Base-by-base conservation (phyloP, 1,140 invertebrate genomes). In the Drosophila persimilis region DNA sequence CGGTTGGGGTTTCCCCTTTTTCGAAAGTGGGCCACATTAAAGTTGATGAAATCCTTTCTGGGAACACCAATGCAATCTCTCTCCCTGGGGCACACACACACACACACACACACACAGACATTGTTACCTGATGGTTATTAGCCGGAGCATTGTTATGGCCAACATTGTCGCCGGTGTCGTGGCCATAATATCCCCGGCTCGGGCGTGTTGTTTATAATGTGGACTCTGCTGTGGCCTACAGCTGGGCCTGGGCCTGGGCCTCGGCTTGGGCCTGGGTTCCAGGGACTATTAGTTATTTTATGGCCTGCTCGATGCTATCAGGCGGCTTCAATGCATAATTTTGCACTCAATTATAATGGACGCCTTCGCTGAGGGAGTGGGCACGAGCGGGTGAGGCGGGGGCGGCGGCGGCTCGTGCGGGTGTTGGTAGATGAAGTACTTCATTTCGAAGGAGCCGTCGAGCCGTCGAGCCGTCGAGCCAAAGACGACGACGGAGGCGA, bases 321-420 rank as follows among this genome's bases (percentile, higher is more conserved):
- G 70, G 39, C 64, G 66, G 52, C 66, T 86, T 78, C 81, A 86
- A 86, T 86, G 81, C 81, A 86, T 86, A 86, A 86, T 86, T 86
- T 88, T 86, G 83, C 81, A 86, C 81, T 88, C 83, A 81, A 88
- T 86, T 86, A 88, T 86, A 81, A 86, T 88, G 81, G 73, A 51
- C 52, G 54, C 57, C 48, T 6, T 17, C 13, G 5, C 46, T 17
- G 6, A 24, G 54, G 69, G 50, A 62, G 77, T 51, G 17, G 51
- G 61, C 50, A 6, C n/a, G n/a, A n/a, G n/a, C n/a, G n/a, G n/a
- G 24, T 24, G 24, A 5, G 24, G 24, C 3, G 24, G 24, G 3
- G 7, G 29, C 0, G 2, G 29, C 3, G 29, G 7, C 29, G 3
- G 5, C n/a, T 24, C 67, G 47, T 63, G 77, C 47, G n/a, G 48